Base-by-base conservation (phyloP, 2,113 vertebrate species). In the Philantomba maxwellii region DNA sequence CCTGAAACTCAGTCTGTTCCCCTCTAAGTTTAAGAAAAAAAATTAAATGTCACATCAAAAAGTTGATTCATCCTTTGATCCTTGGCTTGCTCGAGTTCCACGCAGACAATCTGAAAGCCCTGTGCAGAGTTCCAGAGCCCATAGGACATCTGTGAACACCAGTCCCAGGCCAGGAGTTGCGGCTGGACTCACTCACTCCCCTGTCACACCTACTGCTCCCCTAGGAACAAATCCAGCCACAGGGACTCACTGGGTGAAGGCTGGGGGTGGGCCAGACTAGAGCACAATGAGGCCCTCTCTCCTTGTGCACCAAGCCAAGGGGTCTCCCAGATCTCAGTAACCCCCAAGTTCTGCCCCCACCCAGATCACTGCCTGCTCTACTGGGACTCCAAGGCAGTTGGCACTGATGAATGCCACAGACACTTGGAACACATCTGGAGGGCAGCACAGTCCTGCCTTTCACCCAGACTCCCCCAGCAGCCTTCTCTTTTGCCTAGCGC, bases 21-120 rank as follows among this genome's bases (percentile, higher is more conserved):
- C 93, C 91, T 98, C 94, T 15, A 98, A 97, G 98, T 97, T 96
- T 45, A 64, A 94, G 89, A 96, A 97, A 98, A 97, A 97, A 97
- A 97, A 98, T 97, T 98, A 97, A 97, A 97, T 97, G 98, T 98
- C 98, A 98, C 97, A 97, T 98, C 98, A 98, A 97, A 98, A 97
- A 98, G 94, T 97, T 96, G 96, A 97, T 97, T 97, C 96, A 95
- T 95, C 97, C 97, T 98, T 98, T 98, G 98, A 98, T 98, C 96
- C 97, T 93, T 10, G 7, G 92, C 95, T 93, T 90, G 90, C 78
- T 73, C 49, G 90, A 98, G 98, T 98, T 97, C 96, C 96, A 98
- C 98, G 96, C 92, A 98, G 96, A 97, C 96, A 86, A 87, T 97
- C 95, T 97, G 93, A 98, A 93, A 97, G 97, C 92, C 94, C 93